Base-by-base conservation (phyloP, 2,113 vertebrate genomes). In the Sardina pilchardus region DNA sequence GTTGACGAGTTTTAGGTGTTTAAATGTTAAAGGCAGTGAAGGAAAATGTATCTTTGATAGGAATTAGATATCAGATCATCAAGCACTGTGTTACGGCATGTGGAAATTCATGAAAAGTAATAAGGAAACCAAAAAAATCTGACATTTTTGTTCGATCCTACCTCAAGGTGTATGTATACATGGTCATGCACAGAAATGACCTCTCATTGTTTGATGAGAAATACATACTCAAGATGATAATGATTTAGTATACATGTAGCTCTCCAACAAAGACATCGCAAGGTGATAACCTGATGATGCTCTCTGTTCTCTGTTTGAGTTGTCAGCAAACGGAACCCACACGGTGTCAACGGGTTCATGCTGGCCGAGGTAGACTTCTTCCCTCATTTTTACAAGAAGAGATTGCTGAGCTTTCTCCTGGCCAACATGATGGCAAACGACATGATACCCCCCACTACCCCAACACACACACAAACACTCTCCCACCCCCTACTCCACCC, bases 381-480 rank as follows among this genome's bases (percentile, higher is more conserved):
- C 10, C 71, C 26, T 36, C 71, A 30, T 34, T 78, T 78, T 78
- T 78, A 36, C 71, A 36, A 34, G 30, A 78, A 14, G 4, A 78
- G 71, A 78, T 78, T 78, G 71, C 71, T 78, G 71, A 78, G 71
- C 71, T 78, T 78, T 82, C 59, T 42, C 39, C n/a, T 82, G 26
- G 47, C 81, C 83, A 82, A 80, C 71, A 78, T 59, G 78, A 81
- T 78, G 45, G 39, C 42, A 53, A 50, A 3, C 47, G 71, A 81
- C 36, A 82, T 45, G 92, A 91, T 90, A 83, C 89, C 87, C 81
- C 84, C 88, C 82, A 88, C 80, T 42, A 3, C 39, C 59, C 91
- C 5, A 90, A 88, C 90, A 81, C 90, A 90, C 82, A 75, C 30
- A 81, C 81, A 47, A 63, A 48, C 48, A 39, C 53, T 82, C 84